Evolutionary conservation across 2,888 invertebrate species (phyloP).

Genomic region (Eupsilia transversa): DNA sequence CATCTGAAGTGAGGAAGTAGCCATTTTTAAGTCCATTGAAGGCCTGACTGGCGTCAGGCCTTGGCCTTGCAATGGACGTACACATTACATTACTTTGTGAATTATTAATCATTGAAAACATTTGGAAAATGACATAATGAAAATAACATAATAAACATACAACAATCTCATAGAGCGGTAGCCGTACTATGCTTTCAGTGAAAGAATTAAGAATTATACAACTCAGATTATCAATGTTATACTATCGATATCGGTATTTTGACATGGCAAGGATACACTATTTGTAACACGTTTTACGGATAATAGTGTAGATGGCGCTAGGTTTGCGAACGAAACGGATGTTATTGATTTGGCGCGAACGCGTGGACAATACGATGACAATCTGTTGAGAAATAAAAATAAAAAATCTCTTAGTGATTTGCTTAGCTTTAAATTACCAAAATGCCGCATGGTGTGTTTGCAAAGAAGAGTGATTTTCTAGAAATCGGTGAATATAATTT

Average conservation of each 20-base stretch:
- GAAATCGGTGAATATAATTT: constrained; percentile 87
- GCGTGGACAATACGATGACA: constrained; percentile 13
- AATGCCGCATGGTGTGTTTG: constrained; percentile 81
- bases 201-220: not conserved
- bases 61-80: too few species aligned
- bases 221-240: not conserved
- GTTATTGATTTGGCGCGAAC: constrained; percentile 69
- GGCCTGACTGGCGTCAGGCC: too few species aligned
- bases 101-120: too few species aligned
- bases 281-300: not conserved
- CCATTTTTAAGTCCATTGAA: too few species aligned
- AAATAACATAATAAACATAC: too few species aligned
- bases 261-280: not conserved
- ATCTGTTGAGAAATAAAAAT: constrained; percentile 15
- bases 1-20: too few species aligned
- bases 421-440: constrained; percentile 13
- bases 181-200: not conserved
- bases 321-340: constrained; percentile 39
- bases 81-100: too few species aligned
- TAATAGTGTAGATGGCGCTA: constrained; percentile 63
- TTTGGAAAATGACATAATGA: not conserved
- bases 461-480: constrained; percentile 82
- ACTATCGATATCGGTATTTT: not conserved
- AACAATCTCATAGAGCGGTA: not conserved
- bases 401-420: not conserved